Conservation (phyloP, 1,140 invertebrate species). For the Lutraria rhynchaena region DNA sequence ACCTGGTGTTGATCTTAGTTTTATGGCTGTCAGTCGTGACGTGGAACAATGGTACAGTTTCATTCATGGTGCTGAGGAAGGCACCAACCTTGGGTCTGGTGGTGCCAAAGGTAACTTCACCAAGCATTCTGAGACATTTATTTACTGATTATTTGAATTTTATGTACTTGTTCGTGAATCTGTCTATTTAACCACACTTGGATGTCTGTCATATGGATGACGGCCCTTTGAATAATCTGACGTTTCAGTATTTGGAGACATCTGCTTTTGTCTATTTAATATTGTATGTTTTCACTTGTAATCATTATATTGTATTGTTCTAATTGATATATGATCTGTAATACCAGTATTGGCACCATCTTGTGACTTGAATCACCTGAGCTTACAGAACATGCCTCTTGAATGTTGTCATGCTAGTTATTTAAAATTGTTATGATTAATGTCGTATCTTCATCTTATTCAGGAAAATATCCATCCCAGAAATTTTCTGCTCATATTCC, state of each 20-base stretch:
- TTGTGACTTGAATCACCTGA: neutral
- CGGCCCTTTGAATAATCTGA: too few relatives aligned
- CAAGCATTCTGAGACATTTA: too few relatives aligned
- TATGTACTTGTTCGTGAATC: too few relatives aligned
- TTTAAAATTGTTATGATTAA: neutral
- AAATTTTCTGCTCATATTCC: conserved; percentile 67
- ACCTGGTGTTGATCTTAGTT: conserved; percentile 38
- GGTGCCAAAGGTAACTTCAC: too few relatives aligned
- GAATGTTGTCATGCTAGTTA: neutral
- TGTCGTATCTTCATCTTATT: neutral
- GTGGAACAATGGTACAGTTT: conserved; percentile 46
- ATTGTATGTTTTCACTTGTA: too few relatives aligned
- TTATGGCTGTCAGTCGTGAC: conserved; percentile 28
- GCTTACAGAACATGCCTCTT: neutral
- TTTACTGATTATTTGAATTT: too few relatives aligned
- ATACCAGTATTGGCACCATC: neutral
- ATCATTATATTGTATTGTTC: too few relatives aligned
- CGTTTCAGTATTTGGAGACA: too few relatives aligned
- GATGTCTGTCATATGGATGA: too few relatives aligned
- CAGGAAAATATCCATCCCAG: conserved; percentile 67
- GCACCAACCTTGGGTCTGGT: neutral
- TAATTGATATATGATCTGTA: too few relatives aligned
- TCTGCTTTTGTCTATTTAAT: too few relatives aligned
- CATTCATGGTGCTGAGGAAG: conserved; percentile 44
- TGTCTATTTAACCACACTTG: too few relatives aligned